These are phyloP conservation scores for Anagrus nilaparvatae DNA, from an alignment of 1,140 invertebrate genomes.

Conservation along the genomic window DNA sequence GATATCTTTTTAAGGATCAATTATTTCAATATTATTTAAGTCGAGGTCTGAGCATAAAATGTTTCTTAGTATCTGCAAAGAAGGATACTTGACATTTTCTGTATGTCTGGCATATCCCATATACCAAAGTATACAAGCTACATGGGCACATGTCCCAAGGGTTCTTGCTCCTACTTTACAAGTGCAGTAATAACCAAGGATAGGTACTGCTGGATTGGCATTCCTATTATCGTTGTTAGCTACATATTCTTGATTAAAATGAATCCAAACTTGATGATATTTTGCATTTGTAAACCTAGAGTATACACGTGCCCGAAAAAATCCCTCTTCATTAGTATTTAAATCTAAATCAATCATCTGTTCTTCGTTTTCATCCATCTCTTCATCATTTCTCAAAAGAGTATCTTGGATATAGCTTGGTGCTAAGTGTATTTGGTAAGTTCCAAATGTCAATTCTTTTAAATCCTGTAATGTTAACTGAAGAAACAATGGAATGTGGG, in stretches of 20 bases:
- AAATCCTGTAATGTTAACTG: background rate
- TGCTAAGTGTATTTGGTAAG: constrained; percentile 8
- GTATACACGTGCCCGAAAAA: constrained; percentile 8
- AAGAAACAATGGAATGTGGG: background rate
- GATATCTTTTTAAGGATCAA: too few species aligned
- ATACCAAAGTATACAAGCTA: constrained; percentile 14
- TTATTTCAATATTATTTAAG: too few species aligned
- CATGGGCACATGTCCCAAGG: constrained; percentile 10
- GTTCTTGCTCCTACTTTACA: constrained; percentile 11
- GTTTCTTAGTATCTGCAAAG: too few species aligned
- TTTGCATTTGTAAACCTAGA: constrained; percentile 9
- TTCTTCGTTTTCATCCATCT: too few species aligned
- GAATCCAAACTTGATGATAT: constrained; percentile 5
- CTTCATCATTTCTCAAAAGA: constrained; percentile 10
- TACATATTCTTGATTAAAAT: constrained; percentile 5
- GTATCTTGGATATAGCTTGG: constrained; percentile 9
- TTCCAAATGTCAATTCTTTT: constrained; percentile 7
- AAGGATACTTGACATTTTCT: constrained; percentile 9
- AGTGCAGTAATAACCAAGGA: constrained; percentile 14
- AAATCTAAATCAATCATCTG: too few species aligned
- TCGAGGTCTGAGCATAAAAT: too few species aligned
- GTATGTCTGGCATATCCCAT: constrained; percentile 9
- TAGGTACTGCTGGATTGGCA: constrained; percentile 3
- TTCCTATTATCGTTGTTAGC: background rate
- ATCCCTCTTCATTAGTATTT: background rate